These are phyloP conservation scores for Caenorhabditis imperialis DNA, from an alignment of 2,888 invertebrate genomes.

Conservation along the genomic window DNA sequence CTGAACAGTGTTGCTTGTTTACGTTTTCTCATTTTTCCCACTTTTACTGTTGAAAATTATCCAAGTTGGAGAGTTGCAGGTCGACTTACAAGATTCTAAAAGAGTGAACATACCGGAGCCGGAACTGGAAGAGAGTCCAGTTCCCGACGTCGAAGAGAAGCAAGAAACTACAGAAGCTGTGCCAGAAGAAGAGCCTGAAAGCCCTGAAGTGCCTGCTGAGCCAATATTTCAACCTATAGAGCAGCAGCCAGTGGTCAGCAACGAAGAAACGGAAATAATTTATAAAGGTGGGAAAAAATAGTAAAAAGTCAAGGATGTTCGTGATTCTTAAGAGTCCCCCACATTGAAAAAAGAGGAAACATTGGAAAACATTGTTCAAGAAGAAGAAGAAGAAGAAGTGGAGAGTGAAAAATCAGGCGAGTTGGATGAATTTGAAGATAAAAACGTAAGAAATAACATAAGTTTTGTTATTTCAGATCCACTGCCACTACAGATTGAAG, in stretches of 20 bases:
- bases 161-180: too few species aligned
- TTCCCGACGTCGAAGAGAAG: background rate
- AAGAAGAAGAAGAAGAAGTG: background rate
- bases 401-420: background rate
- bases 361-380: constrained; percentile 18
- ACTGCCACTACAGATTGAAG: too few species aligned
- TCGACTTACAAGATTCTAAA: too few species aligned
- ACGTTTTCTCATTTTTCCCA: too few species aligned
- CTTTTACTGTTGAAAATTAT: too few species aligned
- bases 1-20: too few species aligned
- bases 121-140: constrained; percentile 9
- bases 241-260: too few species aligned
- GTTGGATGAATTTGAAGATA: too few species aligned
- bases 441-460: too few species aligned
- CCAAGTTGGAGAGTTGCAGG: too few species aligned
- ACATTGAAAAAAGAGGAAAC: constrained; percentile 4
- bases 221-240: constrained; percentile 11
- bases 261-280: too few species aligned
- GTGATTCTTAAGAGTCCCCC: constrained; percentile 5
- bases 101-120: background rate
- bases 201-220: constrained; percentile 13
- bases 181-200: constrained; percentile 13
- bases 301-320: constrained; percentile 8
- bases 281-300: background rate
- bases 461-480: too few species aligned